These are phyloP conservation scores for Sciurus niger DNA, from an alignment of 2,113 vertebrate genomes.

Conservation along the genomic window DNA sequence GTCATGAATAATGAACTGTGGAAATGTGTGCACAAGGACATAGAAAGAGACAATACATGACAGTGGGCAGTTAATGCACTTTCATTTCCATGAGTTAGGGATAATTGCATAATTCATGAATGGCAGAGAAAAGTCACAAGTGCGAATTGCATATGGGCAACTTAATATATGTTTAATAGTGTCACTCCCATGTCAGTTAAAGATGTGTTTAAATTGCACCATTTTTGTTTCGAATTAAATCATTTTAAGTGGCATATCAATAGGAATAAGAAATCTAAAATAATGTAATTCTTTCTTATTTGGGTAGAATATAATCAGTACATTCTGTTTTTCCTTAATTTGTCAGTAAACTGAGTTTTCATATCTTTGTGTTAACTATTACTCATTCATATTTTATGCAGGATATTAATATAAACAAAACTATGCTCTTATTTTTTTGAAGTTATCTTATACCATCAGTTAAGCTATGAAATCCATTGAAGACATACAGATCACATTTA, in stretches of 20 bases:
- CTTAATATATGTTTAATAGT: slow-evolving; percentile 80
- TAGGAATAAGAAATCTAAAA: slow-evolving; percentile 38
- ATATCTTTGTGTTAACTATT: not conserved
- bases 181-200: slow-evolving; percentile 20
- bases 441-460: not conserved
- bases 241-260: not conserved
- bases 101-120: slow-evolving; percentile 90
- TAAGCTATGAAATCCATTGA: slow-evolving; percentile 28
- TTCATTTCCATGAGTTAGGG: slow-evolving; percentile 85
- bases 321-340: slow-evolving; percentile 60
- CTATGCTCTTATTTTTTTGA: not conserved
- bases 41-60: slow-evolving; percentile 81
- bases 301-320: not conserved
- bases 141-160: slow-evolving; percentile 80
- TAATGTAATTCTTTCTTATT: slow-evolving; percentile 43
- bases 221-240: slow-evolving; percentile 45
- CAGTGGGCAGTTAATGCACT: slow-evolving; percentile 87
- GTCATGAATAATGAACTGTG: slow-evolving; percentile 82
- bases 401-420: slow-evolving; percentile 56
- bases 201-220: slow-evolving; percentile 63
- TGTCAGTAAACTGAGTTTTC: not conserved
- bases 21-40: slow-evolving; percentile 83
- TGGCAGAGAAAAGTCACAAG: slow-evolving; percentile 89
- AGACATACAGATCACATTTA: not conserved
- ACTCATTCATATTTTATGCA: slow-evolving; percentile 57